Base-by-base conservation (phyloP, 2,888 invertebrate genomes). In the Micoletzkya japonica region DNA sequence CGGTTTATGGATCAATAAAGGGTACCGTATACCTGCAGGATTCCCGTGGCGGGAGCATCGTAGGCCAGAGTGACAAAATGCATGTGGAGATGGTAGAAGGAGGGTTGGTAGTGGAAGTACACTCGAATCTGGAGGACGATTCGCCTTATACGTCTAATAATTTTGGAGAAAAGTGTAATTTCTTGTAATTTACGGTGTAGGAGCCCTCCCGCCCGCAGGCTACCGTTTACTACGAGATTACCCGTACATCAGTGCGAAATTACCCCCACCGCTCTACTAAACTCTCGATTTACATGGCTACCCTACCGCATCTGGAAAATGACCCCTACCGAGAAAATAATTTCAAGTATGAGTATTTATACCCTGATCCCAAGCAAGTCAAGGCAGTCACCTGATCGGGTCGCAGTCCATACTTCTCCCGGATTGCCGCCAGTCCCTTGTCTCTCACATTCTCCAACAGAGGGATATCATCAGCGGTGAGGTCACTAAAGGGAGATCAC, bases 61-160 rank as follows among this genome's bases (percentile, higher is more conserved):
- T 78, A 81, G 32, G 56, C 49, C 26, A 73, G 39, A 32, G 73
- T 76, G 32, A 81, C 76, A 37, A 81, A 78, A 57, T 98, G 97
- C 0, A 97, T 90, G 86, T 98, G 97, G 0, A 98, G 88, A 86
- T 97, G 95, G 87, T 95, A 96, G 88, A 94, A 98, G 0, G 95
- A 93, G 0, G 97, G 97, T 83, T 94, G 95, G 87, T 83, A 79
- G 70, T 81, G 80, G 70, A 85, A 80, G 70, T 79, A 82, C 36
- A 74, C 72, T 34, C 70, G 58, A 28, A 69, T 54, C 49, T 68
- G 36, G 2, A n/a, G n/a, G n/a, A n/a, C n/a, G n/a, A n/a, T 44
- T 14, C 14, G 20, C 49, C 49, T n/a, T n/a, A 44, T 49, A 50
- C n/a, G n/a, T n/a, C n/a, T n/a, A n/a, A n/a, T n/a, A n/a, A n/a